Base-by-base conservation (phyloP, 2,797 vertebrate species). In the Carcharodon carcharias region DNA sequence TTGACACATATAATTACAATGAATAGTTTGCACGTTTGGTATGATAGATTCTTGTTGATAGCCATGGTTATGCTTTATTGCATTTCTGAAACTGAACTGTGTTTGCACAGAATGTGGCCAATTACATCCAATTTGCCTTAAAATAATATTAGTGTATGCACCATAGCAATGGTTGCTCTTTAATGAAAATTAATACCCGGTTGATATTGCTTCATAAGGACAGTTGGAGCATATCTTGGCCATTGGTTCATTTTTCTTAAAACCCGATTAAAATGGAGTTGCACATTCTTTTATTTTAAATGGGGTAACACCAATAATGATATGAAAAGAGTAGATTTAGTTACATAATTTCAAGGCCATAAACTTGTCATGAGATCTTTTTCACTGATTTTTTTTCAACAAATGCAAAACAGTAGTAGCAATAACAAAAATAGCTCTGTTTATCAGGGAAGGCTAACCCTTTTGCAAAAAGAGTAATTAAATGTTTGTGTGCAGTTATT, bases 91-190 rank as follows among this genome's bases (percentile, higher is more conserved):
- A 95, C 94, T 69, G 77, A 95, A 50, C 94, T 95, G 26, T 95
- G 50, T 95, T 77, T 73, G 65, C 94, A 56, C 94, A 95, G 94
- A 95, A 95, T 95, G 67, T 95, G 28, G 94, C 94, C 94, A 77
- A 95, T 95, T 77, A 77, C 94, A 95, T 95, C 67, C 94, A 95
- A 95, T 95, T 95, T 95, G 31, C 94, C 28, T 95, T 71, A 95
- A 95, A 95, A 95, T 95, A 73, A 73, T 77, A 95, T 73, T 95
- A 54, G 50, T 73, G 50, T 77, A 50, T 77, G 63, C 61, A 95
- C 31, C 69, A 73, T 50, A 95, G 21, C 67, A 35, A 77, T n/a
- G 28, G 69, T 95, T 95, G 56, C 54, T 95, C 5, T 95, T 95
- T 58, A 95, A 56, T n/a, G 69, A 73, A 95, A 71, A 77, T 56